Evolutionary conservation across 2,888 invertebrate species (phyloP).

Genomic region (Perdita meconis): DNA sequence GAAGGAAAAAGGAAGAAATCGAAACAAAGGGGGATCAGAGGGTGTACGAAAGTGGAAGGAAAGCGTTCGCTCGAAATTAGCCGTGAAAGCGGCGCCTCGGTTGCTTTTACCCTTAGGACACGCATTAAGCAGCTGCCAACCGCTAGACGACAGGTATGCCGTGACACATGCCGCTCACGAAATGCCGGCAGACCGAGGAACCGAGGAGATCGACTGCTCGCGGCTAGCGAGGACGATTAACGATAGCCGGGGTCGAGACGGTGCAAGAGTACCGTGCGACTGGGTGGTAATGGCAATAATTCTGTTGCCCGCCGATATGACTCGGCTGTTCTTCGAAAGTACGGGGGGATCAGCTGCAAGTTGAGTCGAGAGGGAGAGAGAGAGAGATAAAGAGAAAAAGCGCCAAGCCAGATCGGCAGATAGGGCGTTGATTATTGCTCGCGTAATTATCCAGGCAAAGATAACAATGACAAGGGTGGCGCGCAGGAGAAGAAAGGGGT

Average conservation of each 20-base stretch:
- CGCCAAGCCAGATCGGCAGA: slow-evolving; percentile 27
- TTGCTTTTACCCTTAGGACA: slow-evolving; percentile 56
- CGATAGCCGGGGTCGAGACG: slow-evolving; percentile 21
- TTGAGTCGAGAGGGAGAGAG: not conserved
- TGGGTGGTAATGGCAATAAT: slow-evolving; percentile 42
- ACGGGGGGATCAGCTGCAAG: slow-evolving; percentile 44
- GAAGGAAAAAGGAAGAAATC: not conserved
- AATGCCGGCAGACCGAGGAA: slow-evolving; percentile 39
- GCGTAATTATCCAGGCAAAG: slow-evolving; percentile 46
- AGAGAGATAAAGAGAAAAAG: not conserved
- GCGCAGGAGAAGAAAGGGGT: not conserved
- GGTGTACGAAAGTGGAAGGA: slow-evolving; percentile 25
- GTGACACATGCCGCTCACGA: slow-evolving; percentile 52
- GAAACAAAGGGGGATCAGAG: not conserved
- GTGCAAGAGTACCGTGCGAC: not conserved
- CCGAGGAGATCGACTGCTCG: slow-evolving; percentile 42
- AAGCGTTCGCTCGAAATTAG: slow-evolving; percentile 55
- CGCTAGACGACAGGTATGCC: slow-evolving; percentile 76
- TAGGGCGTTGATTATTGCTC: slow-evolving; percentile 45
- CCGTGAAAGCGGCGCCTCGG: slow-evolving; percentile 48
- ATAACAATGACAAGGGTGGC: slow-evolving; percentile 59
- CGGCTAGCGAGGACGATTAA: slow-evolving; percentile 39
- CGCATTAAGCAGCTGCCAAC: slow-evolving; percentile 73
- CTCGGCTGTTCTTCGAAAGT: slow-evolving; percentile 43
- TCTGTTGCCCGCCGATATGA: slow-evolving; percentile 30